Evolutionary conservation across 2,113 vertebrate genomes (phyloP), one percentile per base, ranked within the genome.

Genomic region (Centropus bengalensis): DNA sequence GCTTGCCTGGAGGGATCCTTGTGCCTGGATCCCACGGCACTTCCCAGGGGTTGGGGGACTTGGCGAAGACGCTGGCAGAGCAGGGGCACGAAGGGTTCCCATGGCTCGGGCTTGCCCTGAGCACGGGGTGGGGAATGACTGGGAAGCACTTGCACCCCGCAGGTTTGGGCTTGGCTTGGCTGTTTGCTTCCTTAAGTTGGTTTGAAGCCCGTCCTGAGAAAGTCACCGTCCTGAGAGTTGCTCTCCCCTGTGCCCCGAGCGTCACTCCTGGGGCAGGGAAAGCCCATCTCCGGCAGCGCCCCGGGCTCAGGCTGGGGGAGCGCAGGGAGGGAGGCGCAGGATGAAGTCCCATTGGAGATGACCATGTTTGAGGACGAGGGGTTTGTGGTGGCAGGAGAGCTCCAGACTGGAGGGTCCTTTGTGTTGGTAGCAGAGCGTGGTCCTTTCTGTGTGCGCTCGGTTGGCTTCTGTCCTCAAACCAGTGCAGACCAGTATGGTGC

Each of bases 21-120:
- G 74, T 26, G 2, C 7, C 45, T 10, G 66, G 33, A 64, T 47
- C 42, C 63, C 7, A 0, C 9, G 4, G 86, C 64, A 14, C 38
- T 9, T 42, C 62, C 32, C 63, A 23, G 73, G 73, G 18, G 6
- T 63, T 3, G 54, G 18, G 64, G 24, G 49, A 8, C 12, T 30
- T 14, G 51, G 32, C 68, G 63, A 6, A 30, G 45, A 67, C 19
- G 51, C 18, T 21, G 38, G 4, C 54, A 10, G 45, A 60, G 75
- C 0, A 0, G 16, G 14, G 5, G 45, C 6, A 2, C 3, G 5
- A 20, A 75, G 47, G 11, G 30, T 4, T 42, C 60, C 47, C 42
- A 1, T 0, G 5, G 47, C 45, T 45, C 4, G 1, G 74, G 63
- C 23, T 81, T 26, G 74, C 40, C 56, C 27, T 0, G 3, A 7